phyloP scores from a whole-genome alignment of 2,113 vertebrate species.

The Brienomyrus longianalis region DNA sequence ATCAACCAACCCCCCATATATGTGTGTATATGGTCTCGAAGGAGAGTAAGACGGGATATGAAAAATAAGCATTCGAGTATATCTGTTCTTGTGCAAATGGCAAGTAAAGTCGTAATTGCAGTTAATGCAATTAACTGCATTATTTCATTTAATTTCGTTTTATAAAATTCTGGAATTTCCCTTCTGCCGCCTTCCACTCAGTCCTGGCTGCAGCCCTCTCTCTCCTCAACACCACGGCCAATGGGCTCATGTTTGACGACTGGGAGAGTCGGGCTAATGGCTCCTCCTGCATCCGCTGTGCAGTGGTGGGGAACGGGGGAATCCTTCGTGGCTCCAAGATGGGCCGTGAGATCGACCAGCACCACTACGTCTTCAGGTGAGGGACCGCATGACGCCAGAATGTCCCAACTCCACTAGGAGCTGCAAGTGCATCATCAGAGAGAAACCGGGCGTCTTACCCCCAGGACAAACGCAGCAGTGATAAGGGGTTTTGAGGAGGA shows the following conservation, averaged over 20 bases:
- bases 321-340: conserved; percentile 60
- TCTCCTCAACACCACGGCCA: conserved; percentile 55
- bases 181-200: neutral
- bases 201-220: conserved; percentile 34
- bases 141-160: neutral
- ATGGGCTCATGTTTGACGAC: conserved; percentile 56
- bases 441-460: neutral
- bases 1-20: neutral
- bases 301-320: conserved; percentile 65
- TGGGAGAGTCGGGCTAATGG: conserved; percentile 31
- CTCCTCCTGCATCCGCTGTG: conserved; percentile 47
- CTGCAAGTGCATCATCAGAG: neutral
- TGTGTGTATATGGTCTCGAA: neutral
- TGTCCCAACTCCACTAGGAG: neutral
- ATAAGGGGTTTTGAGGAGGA: conserved; percentile 61
- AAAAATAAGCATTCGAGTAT: neutral
- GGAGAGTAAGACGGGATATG: neutral
- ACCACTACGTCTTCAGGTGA: conserved; percentile 75
- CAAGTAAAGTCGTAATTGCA: too few species aligned
- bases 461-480: conserved; percentile 66
- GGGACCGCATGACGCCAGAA: neutral
- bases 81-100: neutral
- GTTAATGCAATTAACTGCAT: too few species aligned
- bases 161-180: neutral
- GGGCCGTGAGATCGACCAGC: conserved; percentile 64